Evolutionary conservation across 2,888 invertebrate species (phyloP), one percentile per base, ranked within the genome.

Genomic region (Bombylius major): DNA sequence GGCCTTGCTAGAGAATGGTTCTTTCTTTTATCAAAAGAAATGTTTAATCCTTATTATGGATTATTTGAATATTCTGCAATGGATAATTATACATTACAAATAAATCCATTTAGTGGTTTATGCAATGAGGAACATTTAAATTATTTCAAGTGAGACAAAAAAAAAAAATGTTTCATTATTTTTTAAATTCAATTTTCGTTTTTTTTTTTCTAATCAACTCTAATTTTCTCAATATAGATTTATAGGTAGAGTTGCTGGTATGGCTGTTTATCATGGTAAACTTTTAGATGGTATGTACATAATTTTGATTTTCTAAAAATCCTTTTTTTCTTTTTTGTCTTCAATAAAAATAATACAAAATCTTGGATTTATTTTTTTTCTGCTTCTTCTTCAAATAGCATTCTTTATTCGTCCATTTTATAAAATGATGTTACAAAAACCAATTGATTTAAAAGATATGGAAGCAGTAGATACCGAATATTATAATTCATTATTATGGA

Each of bases 41-140:
- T 99, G 95, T 99, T 99, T 77, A 99, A 99, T 79, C 99, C 99
- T 0, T 99, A 98, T 75, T 99, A 99, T 76, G 98, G 98, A 0
- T 81, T 99, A 55, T 99, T 99, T 78, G 98, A 99, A 77, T 99
- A 99, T 79, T 97, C 97, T 2, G 98, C 98, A 6, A 96, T 96
- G 97, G 98, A 98, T 75, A 97, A 97, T 78, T 98, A 98, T 75
- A 98, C 98, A 31, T 81, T 99, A 54, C 98, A 99, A 82, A 97
- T 99, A 65, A 99, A 99, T 77, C 96, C 98, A 59, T 88, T 91
- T 74, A 98, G 97, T 60, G 98, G 96, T 44, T 81, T 97, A 59
- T 96, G 96, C 75, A 98, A 97, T 72, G 97, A 98, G 75, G 96
- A 98, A 67, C 98, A 99, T 75, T 80, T 98, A 59, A 88, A 88